These are phyloP conservation scores for Orchesella cincta DNA, from an alignment of 1,140 invertebrate species.

Conservation along the genomic window DNA sequence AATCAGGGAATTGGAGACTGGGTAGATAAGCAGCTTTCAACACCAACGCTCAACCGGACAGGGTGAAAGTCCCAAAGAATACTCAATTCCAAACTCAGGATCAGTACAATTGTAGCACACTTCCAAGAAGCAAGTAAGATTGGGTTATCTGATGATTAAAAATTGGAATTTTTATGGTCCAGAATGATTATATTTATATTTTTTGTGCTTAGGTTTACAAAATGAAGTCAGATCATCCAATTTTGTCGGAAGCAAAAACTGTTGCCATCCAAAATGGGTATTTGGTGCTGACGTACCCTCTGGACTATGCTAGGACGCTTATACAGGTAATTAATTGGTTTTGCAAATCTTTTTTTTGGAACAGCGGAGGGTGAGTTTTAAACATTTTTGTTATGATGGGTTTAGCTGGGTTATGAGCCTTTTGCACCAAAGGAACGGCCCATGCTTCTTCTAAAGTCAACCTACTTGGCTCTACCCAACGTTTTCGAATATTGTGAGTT, in stretches of 20 bases:
- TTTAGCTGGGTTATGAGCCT: constrained; percentile 82
- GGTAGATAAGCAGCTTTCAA: too few species aligned
- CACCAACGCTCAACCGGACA: background rate
- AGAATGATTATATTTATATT: too few species aligned
- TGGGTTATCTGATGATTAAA: too few species aligned
- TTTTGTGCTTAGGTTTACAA: too few species aligned
- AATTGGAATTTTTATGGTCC: too few species aligned
- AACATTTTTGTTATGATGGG: constrained; percentile 48
- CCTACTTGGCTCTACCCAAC: constrained; percentile 78
- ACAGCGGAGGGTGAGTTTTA: constrained; percentile 30
- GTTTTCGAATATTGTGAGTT: constrained; percentile 78
- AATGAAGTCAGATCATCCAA: too few species aligned
- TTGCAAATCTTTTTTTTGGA: constrained; percentile 20
- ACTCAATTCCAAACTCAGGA: too few species aligned
- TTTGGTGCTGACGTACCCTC: constrained; percentile 35
- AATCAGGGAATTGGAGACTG: too few species aligned
- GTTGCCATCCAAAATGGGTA: constrained; percentile 32
- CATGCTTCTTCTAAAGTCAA: constrained; percentile 71
- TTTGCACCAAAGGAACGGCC: constrained; percentile 70
- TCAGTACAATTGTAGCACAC: too few species aligned
- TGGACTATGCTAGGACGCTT: constrained; percentile 45
- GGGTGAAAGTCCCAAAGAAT: too few species aligned
- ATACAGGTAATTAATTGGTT: constrained; percentile 40
- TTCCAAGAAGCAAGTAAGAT: too few species aligned
- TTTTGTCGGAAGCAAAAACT: background rate